Base-by-base conservation (phyloP, 1,140 invertebrate genomes). In the Calycopis cecrops region DNA sequence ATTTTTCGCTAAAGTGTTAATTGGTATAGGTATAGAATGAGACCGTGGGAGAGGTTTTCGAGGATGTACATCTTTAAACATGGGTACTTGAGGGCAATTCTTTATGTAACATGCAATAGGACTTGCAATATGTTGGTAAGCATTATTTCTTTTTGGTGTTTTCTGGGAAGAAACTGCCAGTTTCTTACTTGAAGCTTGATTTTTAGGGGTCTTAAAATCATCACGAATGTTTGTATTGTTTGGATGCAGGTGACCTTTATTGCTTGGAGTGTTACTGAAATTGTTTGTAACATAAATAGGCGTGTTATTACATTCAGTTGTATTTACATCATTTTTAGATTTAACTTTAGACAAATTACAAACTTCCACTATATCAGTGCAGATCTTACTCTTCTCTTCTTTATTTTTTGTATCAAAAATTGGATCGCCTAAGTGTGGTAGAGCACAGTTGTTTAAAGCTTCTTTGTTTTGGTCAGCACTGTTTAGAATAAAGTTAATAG, bases 51-150 rank as follows among this genome's bases (percentile, higher is more conserved):
- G 54, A 9, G 72, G 70, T 53, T 74, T 83, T 35, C 67, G 73
- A 14, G 77, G 77, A 40, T 66, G 63, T 0, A 83, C 67, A 68
- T 83, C 66, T 67, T 73, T 76, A 11, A 83, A 44, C 14, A 79
- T 57, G 51, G 77, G 74, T 11, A 70, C 71, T 63, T 73, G 68
- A 4, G 79, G 77, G 40, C 71, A 62, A 11, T 76, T 69, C 38
- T 75, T 77, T 12, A 83, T 83, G 49, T 83, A 79, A 47, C 69
- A 67, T 21, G 79, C 79, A 17, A 83, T 63, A 50, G 79, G 79
- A 62, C 79, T 83, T 17, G 61, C 67, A 11, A 83, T 71, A 35
- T 83, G 69, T 51, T 81, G 59, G 60, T 68, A 81, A 17, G 52
- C 57, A 63, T 75, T 76, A 35, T 28, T 50, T 60, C 65, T 75